These are phyloP conservation scores for Noctua janthina DNA, from an alignment of 2,888 invertebrate genomes.

Conservation along the genomic window DNA sequence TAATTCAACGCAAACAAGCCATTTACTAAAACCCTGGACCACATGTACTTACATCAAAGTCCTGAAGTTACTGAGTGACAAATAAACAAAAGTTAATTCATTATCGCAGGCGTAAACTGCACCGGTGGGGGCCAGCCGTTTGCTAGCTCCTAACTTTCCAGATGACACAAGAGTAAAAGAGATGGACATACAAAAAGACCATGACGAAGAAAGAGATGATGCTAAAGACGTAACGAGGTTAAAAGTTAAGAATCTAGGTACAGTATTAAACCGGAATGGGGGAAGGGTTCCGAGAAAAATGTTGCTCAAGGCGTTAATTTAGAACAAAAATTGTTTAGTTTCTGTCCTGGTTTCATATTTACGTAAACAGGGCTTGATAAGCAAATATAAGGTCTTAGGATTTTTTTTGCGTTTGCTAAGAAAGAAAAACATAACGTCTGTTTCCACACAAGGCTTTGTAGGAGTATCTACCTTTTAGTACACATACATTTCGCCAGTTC, in stretches of 20 bases:
- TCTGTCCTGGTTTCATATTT: conserved; percentile 23
- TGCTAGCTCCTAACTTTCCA: conserved; percentile 60
- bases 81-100: conserved; percentile 73
- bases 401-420: not conserved
- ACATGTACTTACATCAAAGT: conserved; percentile 59
- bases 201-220: conserved; percentile 32
- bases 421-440: not conserved
- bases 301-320: conserved; percentile 24
- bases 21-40: conserved; percentile 46
- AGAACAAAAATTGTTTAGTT: conserved; percentile 12
- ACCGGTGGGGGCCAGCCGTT: conserved; percentile 65
- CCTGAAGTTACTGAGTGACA: conserved; percentile 58
- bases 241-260: conserved; percentile 67
- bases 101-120: conserved; percentile 68
- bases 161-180: conserved; percentile 49
- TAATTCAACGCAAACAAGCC: conserved; percentile 61
- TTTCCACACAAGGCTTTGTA: too few species aligned
- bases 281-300: conserved; percentile 57
- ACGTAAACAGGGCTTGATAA: conserved; percentile 19
- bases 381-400: not conserved
- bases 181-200: conserved; percentile 23
- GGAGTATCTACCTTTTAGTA: not conserved
- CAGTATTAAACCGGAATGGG: conserved; percentile 42
- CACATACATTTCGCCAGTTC: not conserved
- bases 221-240: conserved; percentile 52